Evolutionary conservation across 1,140 invertebrate genomes (phyloP), one percentile per base, ranked within the genome.

Genomic region (Zaprionus inermis): DNA sequence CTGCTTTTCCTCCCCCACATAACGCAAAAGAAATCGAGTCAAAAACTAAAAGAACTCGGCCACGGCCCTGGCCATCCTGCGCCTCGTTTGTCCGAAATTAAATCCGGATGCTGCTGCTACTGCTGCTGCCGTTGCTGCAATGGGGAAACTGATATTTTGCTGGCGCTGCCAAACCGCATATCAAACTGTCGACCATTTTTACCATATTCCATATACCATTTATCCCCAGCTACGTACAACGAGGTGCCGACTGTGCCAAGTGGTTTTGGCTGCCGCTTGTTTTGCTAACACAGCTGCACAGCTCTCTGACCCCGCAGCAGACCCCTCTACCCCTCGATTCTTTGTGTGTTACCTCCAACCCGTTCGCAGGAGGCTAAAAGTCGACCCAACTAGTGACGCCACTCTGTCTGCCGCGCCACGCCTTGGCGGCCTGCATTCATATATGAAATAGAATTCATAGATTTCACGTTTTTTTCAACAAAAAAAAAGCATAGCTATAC

Each of bases 151-250:
- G 84, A 89, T 89, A 89, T 88, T 88, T 89, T 88, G 83, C 84
- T 88, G 70, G 79, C 79, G 78, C 67, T 88, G 83, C 83, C 83
- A 88, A 88, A 88, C 83, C 83, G 80, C 83, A 88, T 88, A 88
- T 88, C 83, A 88, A 88, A 88, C 84, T 89, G 84, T 88, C 84
- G 83, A 89, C 84, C 79, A 89, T 88, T 83, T 88, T 83, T 88
- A 88, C 72, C 83, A 86, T 68, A 79, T 67, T 44, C 52, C 52
- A 44, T 65, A 49, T 49, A 49, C 44, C 44, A 49, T 49, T 49
- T 49, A 49, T 49, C 44, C 44, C 44, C 44, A 22, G 24, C 44
- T 38, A 38, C 36, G 36, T 79, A 85, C 83, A 85, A 73, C 82
- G 68, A 88, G 82, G 72, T 89, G 83, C 84, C 66, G 79, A 65